These are phyloP conservation scores for Ostrea edulis DNA, from an alignment of 1,140 invertebrate species.

Conservation along the genomic window DNA sequence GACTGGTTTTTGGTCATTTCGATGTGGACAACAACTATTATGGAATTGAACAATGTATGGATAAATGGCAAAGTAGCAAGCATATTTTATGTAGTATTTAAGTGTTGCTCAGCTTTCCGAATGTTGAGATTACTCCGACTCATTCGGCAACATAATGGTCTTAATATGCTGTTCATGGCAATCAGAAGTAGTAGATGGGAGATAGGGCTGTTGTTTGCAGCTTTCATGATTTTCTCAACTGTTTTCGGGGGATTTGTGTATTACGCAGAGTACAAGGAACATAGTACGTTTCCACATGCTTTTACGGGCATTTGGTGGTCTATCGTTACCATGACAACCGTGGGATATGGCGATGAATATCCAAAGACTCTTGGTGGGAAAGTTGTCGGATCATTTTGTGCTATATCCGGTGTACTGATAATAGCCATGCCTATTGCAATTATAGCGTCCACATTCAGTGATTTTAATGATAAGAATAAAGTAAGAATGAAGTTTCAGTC, in stretches of 20 bases:
- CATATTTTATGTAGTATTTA: neutral
- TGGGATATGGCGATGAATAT: constrained; percentile 23
- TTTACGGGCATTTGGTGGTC: neutral
- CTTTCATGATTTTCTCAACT: constrained; percentile 56
- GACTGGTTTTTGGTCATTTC: constrained; percentile 22
- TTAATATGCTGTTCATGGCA: neutral
- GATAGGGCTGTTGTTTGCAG: constrained; percentile 63
- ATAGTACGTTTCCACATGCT: neutral
- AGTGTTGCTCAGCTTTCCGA: neutral
- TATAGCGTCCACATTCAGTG: constrained; percentile 22
- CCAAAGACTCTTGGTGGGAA: constrained; percentile 21
- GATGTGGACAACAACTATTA: neutral
- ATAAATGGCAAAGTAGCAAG: neutral
- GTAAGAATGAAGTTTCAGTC: neutral
- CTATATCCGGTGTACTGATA: constrained; percentile 2
- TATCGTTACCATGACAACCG: constrained; percentile 39
- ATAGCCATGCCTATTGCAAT: constrained; percentile 38
- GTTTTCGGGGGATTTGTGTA: neutral
- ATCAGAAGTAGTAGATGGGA: constrained; percentile 54
- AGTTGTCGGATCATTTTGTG: constrained; percentile 14
- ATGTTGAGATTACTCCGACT: neutral
- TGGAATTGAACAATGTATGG: constrained; percentile 10
- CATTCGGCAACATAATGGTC: neutral
- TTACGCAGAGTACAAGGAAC: constrained; percentile 26
- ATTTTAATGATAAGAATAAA: constrained; percentile 33